Percentiles rank a stretch among this genome's conserved stretches.
phyloP scores from a whole-genome alignment of 2,888 invertebrate genomes.

The Amiota communis region DNA sequence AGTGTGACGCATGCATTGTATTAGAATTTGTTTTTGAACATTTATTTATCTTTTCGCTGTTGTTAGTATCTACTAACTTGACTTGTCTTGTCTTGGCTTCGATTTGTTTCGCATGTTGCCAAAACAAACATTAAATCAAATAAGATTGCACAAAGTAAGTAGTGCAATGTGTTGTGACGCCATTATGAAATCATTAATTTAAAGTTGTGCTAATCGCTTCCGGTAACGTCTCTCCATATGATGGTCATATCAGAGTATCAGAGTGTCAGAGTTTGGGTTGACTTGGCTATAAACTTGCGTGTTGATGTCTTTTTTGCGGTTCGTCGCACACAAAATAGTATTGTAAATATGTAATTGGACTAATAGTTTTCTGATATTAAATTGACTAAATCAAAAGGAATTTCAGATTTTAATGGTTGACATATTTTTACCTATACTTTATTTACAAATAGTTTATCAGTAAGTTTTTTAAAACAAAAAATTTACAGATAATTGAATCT shows the following conservation, averaged over 20 bases:
- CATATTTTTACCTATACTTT: too few relatives aligned
- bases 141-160: neutral
- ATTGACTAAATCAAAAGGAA: constrained; percentile 2
- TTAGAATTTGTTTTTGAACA: neutral
- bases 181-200: constrained; percentile 29
- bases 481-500: too few relatives aligned
- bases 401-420: constrained; percentile 1
- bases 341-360: too few relatives aligned
- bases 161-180: neutral
- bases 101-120: constrained; percentile 1
- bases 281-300: constrained; percentile 1
- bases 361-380: neutral
- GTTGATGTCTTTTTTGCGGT: neutral
- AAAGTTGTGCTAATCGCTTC: constrained; percentile 33
- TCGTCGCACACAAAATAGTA: neutral
- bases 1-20: constrained; percentile 21
- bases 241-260: too few relatives aligned
- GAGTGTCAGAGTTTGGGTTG: too few relatives aligned
- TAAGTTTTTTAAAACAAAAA: too few relatives aligned
- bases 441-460: too few relatives aligned
- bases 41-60: constrained; percentile 17
- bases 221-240: constrained; percentile 3
- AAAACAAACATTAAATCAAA: constrained; percentile 7
- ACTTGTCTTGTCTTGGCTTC: neutral
- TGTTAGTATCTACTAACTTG: neutral